Evolutionary conservation across 2,888 invertebrate genomes (phyloP).

Genomic region (Megamerina dolium): DNA sequence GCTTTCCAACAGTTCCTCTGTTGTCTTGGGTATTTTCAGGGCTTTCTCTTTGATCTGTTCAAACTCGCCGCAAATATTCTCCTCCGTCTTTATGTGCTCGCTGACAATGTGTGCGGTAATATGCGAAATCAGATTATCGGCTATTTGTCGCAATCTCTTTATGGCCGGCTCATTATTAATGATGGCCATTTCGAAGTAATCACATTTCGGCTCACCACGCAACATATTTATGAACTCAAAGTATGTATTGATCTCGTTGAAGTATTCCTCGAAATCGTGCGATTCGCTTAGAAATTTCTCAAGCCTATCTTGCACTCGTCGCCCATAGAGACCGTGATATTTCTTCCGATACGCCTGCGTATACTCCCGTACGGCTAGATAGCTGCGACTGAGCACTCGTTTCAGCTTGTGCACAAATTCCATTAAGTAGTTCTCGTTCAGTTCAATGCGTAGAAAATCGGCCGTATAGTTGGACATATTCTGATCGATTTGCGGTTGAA

Average conservation of each 20-base stretch:
- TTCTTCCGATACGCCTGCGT: conserved; percentile 52
- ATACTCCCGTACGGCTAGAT: conserved; percentile 55
- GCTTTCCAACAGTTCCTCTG: conserved; percentile 74
- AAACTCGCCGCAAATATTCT: conserved; percentile 65
- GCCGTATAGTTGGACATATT: conserved; percentile 48
- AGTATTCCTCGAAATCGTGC: conserved; percentile 56
- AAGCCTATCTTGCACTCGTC: conserved; percentile 50
- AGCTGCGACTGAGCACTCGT: conserved; percentile 53
- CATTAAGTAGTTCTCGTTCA: conserved; percentile 55
- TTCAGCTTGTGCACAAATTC: conserved; percentile 54
- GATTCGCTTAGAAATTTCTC: conserved; percentile 52
- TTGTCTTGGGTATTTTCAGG: conserved; percentile 66
- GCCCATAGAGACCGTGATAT: conserved; percentile 54
- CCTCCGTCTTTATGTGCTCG: conserved; percentile 61
- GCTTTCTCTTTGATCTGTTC: conserved; percentile 64
- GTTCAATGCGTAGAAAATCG: conserved; percentile 55
- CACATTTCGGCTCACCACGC: conserved; percentile 58
- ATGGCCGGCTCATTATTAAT: conserved; percentile 61
- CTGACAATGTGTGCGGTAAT: conserved; percentile 60
- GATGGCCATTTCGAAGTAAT: conserved; percentile 62
- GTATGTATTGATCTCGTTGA: conserved; percentile 58
- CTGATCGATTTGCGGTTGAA: conserved; percentile 50
- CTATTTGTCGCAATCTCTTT: conserved; percentile 55
- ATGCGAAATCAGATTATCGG: conserved; percentile 55
- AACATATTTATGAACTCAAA: conserved; percentile 57